These are phyloP conservation scores for Lophochroa leadbeateri DNA, from an alignment of 2,113 vertebrate species.

Conservation along the genomic window DNA sequence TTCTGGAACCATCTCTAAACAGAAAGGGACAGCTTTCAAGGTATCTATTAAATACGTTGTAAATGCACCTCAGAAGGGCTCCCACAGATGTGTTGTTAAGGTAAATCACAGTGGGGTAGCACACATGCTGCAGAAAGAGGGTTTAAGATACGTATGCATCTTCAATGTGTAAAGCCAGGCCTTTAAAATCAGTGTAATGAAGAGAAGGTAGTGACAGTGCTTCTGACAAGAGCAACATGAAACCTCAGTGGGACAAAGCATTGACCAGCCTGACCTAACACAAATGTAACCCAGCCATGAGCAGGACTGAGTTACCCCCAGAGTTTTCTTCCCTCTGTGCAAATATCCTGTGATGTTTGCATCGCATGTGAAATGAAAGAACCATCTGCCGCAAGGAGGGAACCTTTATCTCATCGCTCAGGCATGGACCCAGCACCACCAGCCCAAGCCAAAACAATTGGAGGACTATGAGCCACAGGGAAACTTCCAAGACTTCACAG, in stretches of 20 bases:
- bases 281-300: background rate
- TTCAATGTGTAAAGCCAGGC: background rate
- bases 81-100: background rate
- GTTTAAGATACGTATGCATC: background rate
- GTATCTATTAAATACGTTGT: background rate
- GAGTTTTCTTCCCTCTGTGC: background rate
- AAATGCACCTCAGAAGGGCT: background rate
- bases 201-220: background rate
- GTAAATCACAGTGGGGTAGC: background rate
- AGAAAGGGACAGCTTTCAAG: background rate
- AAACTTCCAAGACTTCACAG: background rate
- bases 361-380: background rate
- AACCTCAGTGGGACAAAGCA: background rate
- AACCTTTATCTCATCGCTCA: background rate
- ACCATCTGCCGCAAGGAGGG: background rate
- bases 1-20: background rate
- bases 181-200: background rate
- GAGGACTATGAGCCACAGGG: background rate
- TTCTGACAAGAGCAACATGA: background rate
- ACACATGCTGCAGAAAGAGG: fast-evolving
- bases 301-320: background rate
- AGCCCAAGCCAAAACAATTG: background rate
- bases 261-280: background rate
- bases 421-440: background rate
- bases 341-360: background rate